Conservation (phyloP, 1,140 invertebrate genomes). For the Drosophila repleta region DNA sequence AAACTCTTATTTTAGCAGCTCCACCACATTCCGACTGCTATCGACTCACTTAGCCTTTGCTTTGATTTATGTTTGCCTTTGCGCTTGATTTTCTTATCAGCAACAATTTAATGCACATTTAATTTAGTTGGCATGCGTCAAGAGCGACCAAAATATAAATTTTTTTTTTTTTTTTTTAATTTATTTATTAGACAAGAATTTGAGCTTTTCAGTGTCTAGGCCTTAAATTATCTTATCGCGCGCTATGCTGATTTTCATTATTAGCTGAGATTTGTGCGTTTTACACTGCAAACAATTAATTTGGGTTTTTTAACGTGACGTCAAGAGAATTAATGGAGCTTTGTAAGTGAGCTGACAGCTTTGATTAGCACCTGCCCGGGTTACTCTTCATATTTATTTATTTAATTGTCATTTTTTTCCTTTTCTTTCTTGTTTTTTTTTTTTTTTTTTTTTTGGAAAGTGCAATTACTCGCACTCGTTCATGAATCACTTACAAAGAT, state of each 20-base stretch:
- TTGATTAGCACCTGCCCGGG: conserved; percentile 9
- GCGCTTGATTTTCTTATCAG: conserved; percentile 34
- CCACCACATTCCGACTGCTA: no score
- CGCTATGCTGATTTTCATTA: not conserved
- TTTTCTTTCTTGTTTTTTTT: not conserved
- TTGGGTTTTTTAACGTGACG: conserved; percentile 13
- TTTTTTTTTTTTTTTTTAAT: conserved; percentile 13
- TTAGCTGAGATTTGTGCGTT: conserved; percentile 8
- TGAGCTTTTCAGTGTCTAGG: conserved; percentile 1
- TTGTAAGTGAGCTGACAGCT: conserved; percentile 7
- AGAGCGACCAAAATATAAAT: conserved; percentile 21
- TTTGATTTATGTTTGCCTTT: conserved; percentile 10
- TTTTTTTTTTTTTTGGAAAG: conserved; percentile 20
- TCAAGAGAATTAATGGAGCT: conserved; percentile 26
- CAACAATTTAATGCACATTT: conserved; percentile 57
- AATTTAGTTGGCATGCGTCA: conserved; percentile 48
- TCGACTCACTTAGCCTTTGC: not conserved
- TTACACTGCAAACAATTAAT: conserved; percentile 8
- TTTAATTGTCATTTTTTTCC: not conserved
- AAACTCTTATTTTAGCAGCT: no score
- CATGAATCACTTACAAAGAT: conserved; percentile 41
- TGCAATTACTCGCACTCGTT: conserved; percentile 32
- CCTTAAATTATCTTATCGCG: conserved; percentile 24
- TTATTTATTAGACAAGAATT: conserved; percentile 22
- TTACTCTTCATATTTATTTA: conserved; percentile 15